A percentile compares a stretch with the other conserved stretches of the same genome.
Evolutionary conservation across 2,797 vertebrate genomes (phyloP).

Genomic region (Acridotheres tristis): DNA sequence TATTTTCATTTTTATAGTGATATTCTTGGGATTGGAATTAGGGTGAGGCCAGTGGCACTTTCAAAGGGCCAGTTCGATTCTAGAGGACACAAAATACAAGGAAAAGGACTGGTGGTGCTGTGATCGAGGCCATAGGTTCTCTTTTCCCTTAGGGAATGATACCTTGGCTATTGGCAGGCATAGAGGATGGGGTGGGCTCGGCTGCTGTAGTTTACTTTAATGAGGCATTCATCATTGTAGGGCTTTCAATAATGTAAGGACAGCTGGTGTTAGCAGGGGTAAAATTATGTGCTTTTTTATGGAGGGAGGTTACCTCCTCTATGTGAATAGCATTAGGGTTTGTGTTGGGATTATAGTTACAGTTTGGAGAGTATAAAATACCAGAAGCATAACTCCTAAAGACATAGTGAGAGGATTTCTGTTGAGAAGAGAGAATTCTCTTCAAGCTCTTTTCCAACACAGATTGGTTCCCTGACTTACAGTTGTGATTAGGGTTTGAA

Average conservation of each 20-base stretch:
- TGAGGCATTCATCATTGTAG: neutral
- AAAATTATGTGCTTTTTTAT: neutral
- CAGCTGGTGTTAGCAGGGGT: neutral
- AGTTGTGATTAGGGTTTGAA: neutral
- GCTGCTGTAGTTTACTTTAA: neutral
- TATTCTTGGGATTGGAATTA: neutral
- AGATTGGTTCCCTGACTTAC: neutral
- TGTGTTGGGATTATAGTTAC: neutral
- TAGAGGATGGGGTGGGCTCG: neutral
- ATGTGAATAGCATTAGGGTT: neutral
- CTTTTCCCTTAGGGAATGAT: neutral
- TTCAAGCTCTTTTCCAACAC: neutral
- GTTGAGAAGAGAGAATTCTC: neutral
- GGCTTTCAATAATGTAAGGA: neutral
- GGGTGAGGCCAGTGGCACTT: neutral
- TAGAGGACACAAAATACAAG: neutral
- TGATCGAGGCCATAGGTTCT: neutral
- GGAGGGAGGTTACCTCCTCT: neutral
- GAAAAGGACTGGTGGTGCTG: neutral
- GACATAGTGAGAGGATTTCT: neutral
- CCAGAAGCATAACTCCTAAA: neutral
- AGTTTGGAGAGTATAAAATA: neutral
- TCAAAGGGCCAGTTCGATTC: neutral
- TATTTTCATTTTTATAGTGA: neutral
- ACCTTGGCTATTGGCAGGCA: neutral